phyloP scores from a whole-genome alignment of 2,113 vertebrate species.

The Uria lomvia region DNA sequence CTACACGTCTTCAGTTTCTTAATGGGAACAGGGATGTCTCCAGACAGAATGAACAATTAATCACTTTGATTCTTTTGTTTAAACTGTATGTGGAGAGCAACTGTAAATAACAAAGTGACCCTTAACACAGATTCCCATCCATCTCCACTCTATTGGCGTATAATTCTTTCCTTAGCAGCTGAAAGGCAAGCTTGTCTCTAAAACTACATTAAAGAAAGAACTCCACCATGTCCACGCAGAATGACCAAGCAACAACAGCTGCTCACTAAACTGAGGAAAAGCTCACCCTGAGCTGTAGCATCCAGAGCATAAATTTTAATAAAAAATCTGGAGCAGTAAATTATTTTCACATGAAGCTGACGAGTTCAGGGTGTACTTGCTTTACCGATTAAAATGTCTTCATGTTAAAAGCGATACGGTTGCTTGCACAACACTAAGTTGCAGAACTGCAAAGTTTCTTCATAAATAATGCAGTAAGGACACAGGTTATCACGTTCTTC shows the following conservation, averaged over 20 bases:
- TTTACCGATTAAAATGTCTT: neutral
- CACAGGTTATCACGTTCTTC: neutral
- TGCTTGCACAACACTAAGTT: neutral
- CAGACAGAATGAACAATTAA: neutral
- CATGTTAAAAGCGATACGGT: neutral
- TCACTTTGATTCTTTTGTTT: constrained; percentile 22
- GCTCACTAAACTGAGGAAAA: neutral
- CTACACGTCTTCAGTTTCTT: neutral
- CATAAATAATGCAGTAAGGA: constrained; percentile 1
- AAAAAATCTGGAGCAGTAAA: neutral
- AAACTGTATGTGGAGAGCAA: constrained; percentile 5
- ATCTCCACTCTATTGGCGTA: constrained; percentile 1
- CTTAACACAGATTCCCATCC: neutral
- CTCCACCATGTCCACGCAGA: accelerated
- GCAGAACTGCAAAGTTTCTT: neutral
- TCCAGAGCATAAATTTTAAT: neutral
- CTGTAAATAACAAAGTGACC: constrained; percentile 25
- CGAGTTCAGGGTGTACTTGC: neutral
- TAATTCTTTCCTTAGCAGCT: neutral
- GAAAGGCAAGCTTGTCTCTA: neutral
- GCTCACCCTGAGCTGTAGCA: neutral
- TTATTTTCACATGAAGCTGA: neutral
- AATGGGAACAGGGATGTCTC: neutral
- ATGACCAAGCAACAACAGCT: neutral
- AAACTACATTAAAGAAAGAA: neutral